These are phyloP conservation scores for Anolis carolinensis DNA, from an alignment of 2,113 vertebrate species.

Conservation along the genomic window DNA sequence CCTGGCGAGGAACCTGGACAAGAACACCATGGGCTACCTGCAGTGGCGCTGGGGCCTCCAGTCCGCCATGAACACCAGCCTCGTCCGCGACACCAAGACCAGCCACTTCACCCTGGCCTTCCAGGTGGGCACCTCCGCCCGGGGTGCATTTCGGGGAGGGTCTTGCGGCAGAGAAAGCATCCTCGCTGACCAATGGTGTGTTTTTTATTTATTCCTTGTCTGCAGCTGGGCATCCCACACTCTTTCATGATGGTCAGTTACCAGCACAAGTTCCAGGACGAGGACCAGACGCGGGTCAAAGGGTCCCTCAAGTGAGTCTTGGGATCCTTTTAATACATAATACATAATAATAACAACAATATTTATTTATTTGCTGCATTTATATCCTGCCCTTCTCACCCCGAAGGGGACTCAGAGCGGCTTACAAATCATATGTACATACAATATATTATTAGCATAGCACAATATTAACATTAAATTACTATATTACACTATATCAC, in stretches of 20 bases:
- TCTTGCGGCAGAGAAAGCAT: neutral
- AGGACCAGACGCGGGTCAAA: conserved; percentile 95
- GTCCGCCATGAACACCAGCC: conserved; percentile 96
- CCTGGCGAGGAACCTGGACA: conserved; percentile 93
- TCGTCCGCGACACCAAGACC: conserved; percentile 94
- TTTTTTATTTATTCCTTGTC: neutral
- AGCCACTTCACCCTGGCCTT: conserved; percentile 91
- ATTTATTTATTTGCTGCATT: too few relatives aligned
- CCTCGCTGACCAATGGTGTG: neutral
- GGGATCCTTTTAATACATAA: neutral
- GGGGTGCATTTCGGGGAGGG: too few relatives aligned
- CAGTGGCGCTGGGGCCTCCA: conserved; percentile 97
- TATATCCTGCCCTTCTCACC: too few relatives aligned
- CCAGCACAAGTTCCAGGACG: conserved; percentile 98
- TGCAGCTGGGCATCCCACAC: conserved; percentile 94
- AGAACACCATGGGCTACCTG: conserved; percentile 97
- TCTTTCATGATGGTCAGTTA: conserved; percentile 96
- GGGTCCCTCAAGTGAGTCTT: conserved; percentile 92
- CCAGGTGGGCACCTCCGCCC: conserved; percentile 78
- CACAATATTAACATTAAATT: too few relatives aligned
- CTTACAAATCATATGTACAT: too few relatives aligned
- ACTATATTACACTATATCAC: too few relatives aligned
- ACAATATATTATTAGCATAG: too few relatives aligned
- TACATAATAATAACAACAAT: too few relatives aligned
- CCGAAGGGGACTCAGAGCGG: too few relatives aligned